phyloP scores from a whole-genome alignment of 2,888 invertebrate genomes.

The Dichetophora obliterata region DNA sequence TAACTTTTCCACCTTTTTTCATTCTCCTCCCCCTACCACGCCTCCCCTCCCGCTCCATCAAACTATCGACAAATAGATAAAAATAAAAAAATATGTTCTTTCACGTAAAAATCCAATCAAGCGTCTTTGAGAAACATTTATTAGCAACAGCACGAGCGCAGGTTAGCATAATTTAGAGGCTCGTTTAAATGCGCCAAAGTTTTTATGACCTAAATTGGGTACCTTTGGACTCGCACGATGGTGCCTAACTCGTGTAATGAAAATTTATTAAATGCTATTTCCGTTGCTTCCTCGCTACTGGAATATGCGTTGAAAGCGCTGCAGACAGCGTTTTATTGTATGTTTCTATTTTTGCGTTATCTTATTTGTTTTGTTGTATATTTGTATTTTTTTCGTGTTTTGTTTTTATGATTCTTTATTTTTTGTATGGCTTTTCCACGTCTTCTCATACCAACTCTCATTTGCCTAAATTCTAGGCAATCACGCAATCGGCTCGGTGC shows the following conservation, averaged over 20 bases:
- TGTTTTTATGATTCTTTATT: slow-evolving; percentile 39
- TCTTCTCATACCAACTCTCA: slow-evolving; percentile 30
- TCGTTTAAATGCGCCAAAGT: slow-evolving; percentile 33
- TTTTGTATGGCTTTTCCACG: neutral
- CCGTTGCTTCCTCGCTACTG: slow-evolving; percentile 7
- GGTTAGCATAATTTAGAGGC: slow-evolving; percentile 1
- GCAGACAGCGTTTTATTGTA: slow-evolving; percentile 55
- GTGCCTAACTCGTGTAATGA: neutral
- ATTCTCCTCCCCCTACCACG: too few species aligned
- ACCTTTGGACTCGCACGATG: neutral
- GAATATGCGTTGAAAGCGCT: neutral
- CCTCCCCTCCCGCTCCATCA: slow-evolving; percentile 35
- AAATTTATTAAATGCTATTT: slow-evolving; percentile 54
- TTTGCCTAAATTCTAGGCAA: slow-evolving; percentile 65
- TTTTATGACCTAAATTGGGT: slow-evolving; percentile 28
- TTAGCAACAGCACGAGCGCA: neutral
- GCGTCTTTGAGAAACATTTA: slow-evolving; percentile 49
- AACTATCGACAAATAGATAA: slow-evolving; percentile 50
- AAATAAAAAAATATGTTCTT: slow-evolving; percentile 51
- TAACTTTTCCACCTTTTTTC: too few species aligned
- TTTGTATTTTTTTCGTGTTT: slow-evolving; percentile 28
- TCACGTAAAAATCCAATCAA: slow-evolving; percentile 65
- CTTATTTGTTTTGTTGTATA: slow-evolving; percentile 3
- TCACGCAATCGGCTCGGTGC: slow-evolving; percentile 71
- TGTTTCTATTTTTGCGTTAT: slow-evolving; percentile 54